Evolutionary conservation across 1,140 invertebrate genomes (phyloP).

Genomic region (Habropoda laboriosa): DNA sequence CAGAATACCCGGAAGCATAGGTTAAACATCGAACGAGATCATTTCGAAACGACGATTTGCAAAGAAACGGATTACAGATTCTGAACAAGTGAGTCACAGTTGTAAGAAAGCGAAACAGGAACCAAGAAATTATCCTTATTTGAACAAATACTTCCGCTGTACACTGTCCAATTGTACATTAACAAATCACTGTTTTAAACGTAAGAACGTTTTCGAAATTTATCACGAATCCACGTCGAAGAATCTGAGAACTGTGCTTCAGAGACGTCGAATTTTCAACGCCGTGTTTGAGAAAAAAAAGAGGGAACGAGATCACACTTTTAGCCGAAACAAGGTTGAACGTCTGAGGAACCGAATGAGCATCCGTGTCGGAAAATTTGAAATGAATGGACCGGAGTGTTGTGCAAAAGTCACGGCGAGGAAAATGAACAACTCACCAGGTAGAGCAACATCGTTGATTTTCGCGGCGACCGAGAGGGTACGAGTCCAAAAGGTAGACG

Average conservation of each 20-base stretch:
- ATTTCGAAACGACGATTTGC: not conserved
- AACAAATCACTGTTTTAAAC: not conserved
- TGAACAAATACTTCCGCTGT: constrained; percentile 9
- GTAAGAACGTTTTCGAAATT: not conserved
- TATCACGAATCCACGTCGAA: not conserved
- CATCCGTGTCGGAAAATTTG: too few species aligned
- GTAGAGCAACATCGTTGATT: constrained; percentile 61
- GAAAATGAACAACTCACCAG: constrained; percentile 62
- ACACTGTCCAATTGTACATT: not conserved
- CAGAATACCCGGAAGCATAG: too few species aligned
- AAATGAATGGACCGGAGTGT: not conserved
- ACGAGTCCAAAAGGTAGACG: constrained; percentile 47
- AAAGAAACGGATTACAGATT: not conserved
- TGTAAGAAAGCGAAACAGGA: not conserved
- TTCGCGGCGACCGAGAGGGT: constrained; percentile 35
- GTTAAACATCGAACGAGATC: too few species aligned
- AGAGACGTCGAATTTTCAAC: too few species aligned
- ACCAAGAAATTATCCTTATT: not conserved
- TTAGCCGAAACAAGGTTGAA: not conserved
- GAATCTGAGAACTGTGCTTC: not conserved
- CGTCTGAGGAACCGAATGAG: too few species aligned
- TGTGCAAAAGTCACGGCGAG: not conserved
- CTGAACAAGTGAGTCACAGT: not conserved
- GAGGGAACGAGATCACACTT: not conserved
- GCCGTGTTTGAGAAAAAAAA: too few species aligned